Conservation (phyloP, 1,140 invertebrate species). For the Geopemphigus sp. region DNA sequence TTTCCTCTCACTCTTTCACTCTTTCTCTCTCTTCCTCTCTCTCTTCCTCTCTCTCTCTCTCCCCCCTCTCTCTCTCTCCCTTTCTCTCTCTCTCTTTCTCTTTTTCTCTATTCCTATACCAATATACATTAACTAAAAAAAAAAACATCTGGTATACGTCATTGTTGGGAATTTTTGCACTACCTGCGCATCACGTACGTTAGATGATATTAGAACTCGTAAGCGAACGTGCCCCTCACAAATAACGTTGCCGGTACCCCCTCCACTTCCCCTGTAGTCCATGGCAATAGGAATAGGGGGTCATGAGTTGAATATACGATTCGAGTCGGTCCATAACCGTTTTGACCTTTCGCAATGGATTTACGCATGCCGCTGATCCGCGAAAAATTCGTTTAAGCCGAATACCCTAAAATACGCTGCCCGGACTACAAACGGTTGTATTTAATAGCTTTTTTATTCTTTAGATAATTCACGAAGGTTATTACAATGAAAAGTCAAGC, state of each 20-base stretch:
- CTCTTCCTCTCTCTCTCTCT: too few species aligned
- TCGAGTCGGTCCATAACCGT: not conserved
- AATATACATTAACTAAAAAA: conserved; percentile 29
- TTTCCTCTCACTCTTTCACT: not conserved
- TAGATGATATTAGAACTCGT: not conserved
- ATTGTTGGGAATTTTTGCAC: conserved; percentile 42
- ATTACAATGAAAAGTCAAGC: not conserved
- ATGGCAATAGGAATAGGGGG: not conserved
- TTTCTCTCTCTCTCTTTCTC: not conserved
- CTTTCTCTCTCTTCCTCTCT: not conserved
- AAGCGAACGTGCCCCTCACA: conserved; percentile 28
- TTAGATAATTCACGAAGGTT: not conserved
- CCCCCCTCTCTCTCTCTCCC: too few species aligned
- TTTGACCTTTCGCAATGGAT: conserved; percentile 32
- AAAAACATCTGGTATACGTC: conserved; percentile 48
- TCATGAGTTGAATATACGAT: not conserved
- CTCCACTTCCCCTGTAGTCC: conserved; percentile 25
- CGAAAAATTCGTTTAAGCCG: not conserved
- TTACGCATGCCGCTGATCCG: not conserved
- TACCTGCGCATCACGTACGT: conserved; percentile 32
- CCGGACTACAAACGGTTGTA: not conserved
- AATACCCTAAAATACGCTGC: not conserved
- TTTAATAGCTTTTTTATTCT: not conserved
- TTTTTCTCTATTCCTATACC: conserved; percentile 15
- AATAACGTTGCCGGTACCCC: conserved; percentile 14